Evolutionary conservation across 2,113 vertebrate species (phyloP).

Genomic region (Leuciscus idus): DNA sequence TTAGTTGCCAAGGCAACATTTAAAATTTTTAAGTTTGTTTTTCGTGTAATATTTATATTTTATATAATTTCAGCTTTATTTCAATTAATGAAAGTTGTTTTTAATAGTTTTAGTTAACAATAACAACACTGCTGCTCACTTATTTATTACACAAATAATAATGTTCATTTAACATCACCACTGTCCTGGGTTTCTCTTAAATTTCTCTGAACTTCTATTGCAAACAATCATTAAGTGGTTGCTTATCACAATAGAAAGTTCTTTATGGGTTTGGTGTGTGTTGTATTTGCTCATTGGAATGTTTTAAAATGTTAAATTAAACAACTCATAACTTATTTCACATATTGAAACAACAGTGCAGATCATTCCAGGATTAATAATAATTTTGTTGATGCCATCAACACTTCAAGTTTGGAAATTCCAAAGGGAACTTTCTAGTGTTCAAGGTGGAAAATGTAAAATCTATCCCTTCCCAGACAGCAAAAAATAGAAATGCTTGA

Average conservation of each 20-base stretch:
- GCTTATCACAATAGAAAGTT: neutral
- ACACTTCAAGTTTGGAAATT: neutral
- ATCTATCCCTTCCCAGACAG: neutral
- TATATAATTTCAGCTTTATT: neutral
- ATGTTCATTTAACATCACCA: neutral
- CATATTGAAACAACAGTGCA: neutral
- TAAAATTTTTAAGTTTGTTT: neutral
- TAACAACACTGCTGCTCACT: neutral
- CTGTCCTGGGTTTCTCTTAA: neutral
- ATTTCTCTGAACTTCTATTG: neutral
- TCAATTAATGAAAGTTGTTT: neutral
- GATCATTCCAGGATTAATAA: neutral
- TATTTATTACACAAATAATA: neutral
- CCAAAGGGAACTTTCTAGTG: neutral
- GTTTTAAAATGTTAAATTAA: neutral
- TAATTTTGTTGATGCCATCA: neutral
- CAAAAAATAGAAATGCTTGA: conserved; percentile 25
- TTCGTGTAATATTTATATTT: neutral
- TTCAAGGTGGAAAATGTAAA: neutral
- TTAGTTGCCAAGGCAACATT: neutral
- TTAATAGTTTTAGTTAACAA: neutral
- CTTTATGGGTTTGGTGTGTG: too few relatives aligned
- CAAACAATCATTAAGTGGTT: too few relatives aligned
- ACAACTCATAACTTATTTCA: neutral
- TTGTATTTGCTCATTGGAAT: neutral